Percentiles rank a stretch among this genome's conserved stretches.
These are phyloP conservation scores for Panzeria rudis DNA, from an alignment of 2,888 invertebrate species.

Conservation along the genomic window DNA sequence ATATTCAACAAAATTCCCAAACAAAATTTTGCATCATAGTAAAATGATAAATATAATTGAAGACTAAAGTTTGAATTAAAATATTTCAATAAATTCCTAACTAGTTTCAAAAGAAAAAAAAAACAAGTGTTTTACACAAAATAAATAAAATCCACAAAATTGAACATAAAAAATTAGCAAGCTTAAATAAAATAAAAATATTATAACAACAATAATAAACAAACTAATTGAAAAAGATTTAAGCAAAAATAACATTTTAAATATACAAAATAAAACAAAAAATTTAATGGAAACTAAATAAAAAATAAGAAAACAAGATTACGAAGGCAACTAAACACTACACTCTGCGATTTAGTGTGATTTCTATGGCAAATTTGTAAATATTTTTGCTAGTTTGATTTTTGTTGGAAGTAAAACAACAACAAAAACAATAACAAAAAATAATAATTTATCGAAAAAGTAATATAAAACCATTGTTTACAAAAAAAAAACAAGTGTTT, in stretches of 20 bases:
- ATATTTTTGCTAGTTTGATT: slow-evolving; percentile 13
- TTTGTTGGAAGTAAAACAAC: slow-evolving; percentile 1
- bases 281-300: neutral
- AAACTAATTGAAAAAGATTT: slow-evolving; percentile 12
- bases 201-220: slow-evolving; percentile 13
- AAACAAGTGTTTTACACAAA: neutral
- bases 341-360: slow-evolving; percentile 42
- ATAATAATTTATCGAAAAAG: slow-evolving; percentile 30
- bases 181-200: slow-evolving; percentile 8
- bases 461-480: slow-evolving; percentile 63
- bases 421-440: neutral
- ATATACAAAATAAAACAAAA: neutral
- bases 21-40: neutral
- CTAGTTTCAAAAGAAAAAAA: slow-evolving; percentile 2
- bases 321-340: slow-evolving; percentile 21
- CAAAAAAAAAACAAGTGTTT: slow-evolving; percentile 55
- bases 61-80: slow-evolving; percentile 17
- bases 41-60: slow-evolving; percentile 13
- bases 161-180: slow-evolving; percentile 19
- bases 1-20: slow-evolving; percentile 23
- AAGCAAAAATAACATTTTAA: neutral
- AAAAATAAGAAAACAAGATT: slow-evolving; percentile 20
- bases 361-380: slow-evolving; percentile 47
- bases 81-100: slow-evolving; percentile 41
- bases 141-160: neutral